Conservation (phyloP, 2,113 vertebrate genomes). For the Nannospalax galili region DNA sequence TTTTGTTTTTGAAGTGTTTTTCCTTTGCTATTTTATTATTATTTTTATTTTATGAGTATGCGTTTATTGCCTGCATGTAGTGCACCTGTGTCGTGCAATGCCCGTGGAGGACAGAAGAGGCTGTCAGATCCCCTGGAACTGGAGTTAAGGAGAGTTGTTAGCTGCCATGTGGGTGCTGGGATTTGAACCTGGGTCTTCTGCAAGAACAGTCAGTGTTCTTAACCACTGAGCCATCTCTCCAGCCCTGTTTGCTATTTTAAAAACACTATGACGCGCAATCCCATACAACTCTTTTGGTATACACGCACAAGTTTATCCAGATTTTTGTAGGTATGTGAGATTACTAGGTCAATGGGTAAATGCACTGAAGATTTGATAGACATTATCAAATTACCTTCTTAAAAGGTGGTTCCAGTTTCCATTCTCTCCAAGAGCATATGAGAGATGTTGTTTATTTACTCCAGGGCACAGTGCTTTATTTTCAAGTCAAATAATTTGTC, state of each 20-base stretch:
- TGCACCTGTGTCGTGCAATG: too few relatives aligned
- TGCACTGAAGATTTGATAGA: not conserved
- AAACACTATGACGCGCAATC: not conserved
- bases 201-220: too few relatives aligned
- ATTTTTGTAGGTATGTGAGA: not conserved
- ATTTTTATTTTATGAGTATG: too few relatives aligned
- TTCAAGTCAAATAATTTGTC: conserved; percentile 68
- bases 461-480: conserved; percentile 38
- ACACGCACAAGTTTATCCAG: conserved; percentile 4
- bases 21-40: conserved; percentile 47
- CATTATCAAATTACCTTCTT: not conserved
- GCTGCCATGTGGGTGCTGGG: too few relatives aligned
- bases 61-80: too few relatives aligned
- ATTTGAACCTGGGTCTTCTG: too few relatives aligned
- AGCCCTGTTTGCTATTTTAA: too few relatives aligned
- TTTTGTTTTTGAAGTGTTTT: conserved; percentile 24
- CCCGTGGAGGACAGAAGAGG: too few relatives aligned
- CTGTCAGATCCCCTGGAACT: too few relatives aligned
- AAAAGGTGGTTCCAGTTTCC: not conserved
- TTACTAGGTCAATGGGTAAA: not conserved
- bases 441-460: conserved; percentile 31
- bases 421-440: not conserved
- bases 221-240: too few relatives aligned
- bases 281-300: not conserved
- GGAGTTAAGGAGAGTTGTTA: too few relatives aligned